Evolutionary conservation across 2,113 vertebrate species (phyloP), one percentile per base, ranked within the genome.

Genomic region (Megaceryle maxima): DNA sequence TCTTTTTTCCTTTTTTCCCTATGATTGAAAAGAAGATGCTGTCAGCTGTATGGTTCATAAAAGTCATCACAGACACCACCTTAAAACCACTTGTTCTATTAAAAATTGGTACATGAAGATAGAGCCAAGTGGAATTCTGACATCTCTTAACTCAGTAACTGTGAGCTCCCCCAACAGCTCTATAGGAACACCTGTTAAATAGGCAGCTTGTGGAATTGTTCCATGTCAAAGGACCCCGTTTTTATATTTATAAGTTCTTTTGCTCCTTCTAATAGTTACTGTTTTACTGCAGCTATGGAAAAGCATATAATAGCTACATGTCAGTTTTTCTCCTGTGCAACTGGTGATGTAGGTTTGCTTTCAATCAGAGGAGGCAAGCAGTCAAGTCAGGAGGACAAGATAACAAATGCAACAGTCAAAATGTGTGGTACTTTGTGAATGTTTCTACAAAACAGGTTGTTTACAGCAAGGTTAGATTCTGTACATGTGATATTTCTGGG

Each of bases 151-250:
- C 10, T 84, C 1, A 0, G 4, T 46, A 56, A 11, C 4, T 7
- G 31, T 59, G n/a, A 79, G 11, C 13, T 63, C 13, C 14, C 77
- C 16, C 48, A 59, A 46, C 51, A 70, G 20, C 41, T 9, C 31
- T 48, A 1, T 17, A 39, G 43, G 73, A 73, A 17, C 25, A 56
- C 14, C 39, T 73, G 35, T 11, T 11, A 4, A 43, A 1, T 4
- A 55, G 24, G 60, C 16, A 77, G 48, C 50, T 53, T 22, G 13
- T 13, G 59, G 22, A 73, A 62, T 76, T 83, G 28, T 67, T 35
- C 24, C 20, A 0, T 20, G 14, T 63, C 1, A 4, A 55, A 41
- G 25, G 26, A 37, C 8, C 10, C 4, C 0, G 0, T 20, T 63
- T 88, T 67, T 19, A 5, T 48, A 62, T 90, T 75, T 21, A 5